Evolutionary conservation across 2,888 invertebrate species (phyloP).

Genomic region (Cacoxenus indagator): DNA sequence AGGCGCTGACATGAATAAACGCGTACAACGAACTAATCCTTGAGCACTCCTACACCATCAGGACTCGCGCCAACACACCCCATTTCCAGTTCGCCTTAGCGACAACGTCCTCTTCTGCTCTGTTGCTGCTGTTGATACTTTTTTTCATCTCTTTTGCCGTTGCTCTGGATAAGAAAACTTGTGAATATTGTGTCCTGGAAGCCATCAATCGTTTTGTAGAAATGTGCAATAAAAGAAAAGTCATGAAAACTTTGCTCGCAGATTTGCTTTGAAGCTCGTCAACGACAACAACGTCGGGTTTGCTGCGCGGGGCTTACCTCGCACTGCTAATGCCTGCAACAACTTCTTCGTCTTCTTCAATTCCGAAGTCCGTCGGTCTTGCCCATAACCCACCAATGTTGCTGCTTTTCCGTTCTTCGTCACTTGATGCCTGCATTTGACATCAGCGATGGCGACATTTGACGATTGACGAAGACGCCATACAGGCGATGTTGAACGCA

Average conservation of each 20-base stretch:
- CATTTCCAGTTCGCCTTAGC: constrained; percentile 1
- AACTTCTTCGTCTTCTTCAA: constrained; percentile 45
- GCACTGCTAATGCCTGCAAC: constrained; percentile 57
- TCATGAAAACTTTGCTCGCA: constrained; percentile 66
- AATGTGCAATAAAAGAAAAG: constrained; percentile 68
- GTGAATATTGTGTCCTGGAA: constrained; percentile 67
- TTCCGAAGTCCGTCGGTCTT: constrained; percentile 7
- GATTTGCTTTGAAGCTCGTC: constrained; percentile 47
- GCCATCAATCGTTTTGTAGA: constrained; percentile 69
- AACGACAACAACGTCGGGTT: constrained; percentile 6
- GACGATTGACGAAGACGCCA: constrained; percentile 67
- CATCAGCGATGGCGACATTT: constrained; percentile 62
- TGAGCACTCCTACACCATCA: constrained; percentile 46
- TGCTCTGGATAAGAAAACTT: constrained; percentile 52
- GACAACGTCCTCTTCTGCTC: constrained; percentile 22
- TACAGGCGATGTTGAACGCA: constrained; percentile 40
- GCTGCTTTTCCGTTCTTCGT: constrained; percentile 36
- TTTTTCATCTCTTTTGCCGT: neutral
- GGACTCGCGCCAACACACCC: neutral
- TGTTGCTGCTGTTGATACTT: constrained; percentile 22
- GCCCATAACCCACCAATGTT: constrained; percentile 25
- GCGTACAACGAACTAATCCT: constrained; percentile 66
- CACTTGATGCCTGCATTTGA: constrained; percentile 55
- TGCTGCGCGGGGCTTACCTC: constrained; percentile 30
- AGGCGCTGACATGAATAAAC: constrained; percentile 49